Conservation (phyloP, 2,888 invertebrate genomes). For the Cenopis cana region DNA sequence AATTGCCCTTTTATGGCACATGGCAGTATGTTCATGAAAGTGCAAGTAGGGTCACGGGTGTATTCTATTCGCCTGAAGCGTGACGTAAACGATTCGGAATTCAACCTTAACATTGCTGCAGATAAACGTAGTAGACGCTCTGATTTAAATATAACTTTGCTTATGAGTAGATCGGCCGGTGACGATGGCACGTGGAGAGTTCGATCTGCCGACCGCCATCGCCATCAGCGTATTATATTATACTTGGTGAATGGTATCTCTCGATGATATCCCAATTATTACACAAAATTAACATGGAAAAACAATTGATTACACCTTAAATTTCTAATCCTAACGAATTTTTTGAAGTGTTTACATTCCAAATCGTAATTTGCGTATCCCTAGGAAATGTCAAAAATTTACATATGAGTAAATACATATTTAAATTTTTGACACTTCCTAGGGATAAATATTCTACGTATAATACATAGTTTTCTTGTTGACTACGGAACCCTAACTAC, state of each 20-base stretch:
- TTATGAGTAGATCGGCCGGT: constrained; percentile 49
- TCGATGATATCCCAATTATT: neutral
- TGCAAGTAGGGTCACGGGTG: constrained; percentile 44
- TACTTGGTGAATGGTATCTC: neutral
- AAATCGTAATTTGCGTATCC: no score
- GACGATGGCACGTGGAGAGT: constrained; percentile 46
- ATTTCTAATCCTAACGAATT: no score
- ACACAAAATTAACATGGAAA: neutral
- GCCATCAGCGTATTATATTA: constrained; percentile 10
- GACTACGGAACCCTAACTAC: no score
- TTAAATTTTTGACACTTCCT: no score
- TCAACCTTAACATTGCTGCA: constrained; percentile 82
- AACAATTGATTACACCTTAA: no score
- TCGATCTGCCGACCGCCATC: constrained; percentile 30
- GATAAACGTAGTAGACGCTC: constrained; percentile 69
- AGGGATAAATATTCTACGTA: no score
- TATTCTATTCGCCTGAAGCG: constrained; percentile 48
- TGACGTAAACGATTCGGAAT: constrained; percentile 78
- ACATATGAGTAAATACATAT: no score
- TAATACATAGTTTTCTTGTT: no score
- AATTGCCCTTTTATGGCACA: no score
- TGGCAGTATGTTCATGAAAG: constrained; percentile 6
- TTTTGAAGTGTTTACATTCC: no score
- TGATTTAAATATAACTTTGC: constrained; percentile 80
- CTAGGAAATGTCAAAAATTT: no score